A percentile compares a stretch with the other conserved stretches of the same genome.
These are phyloP conservation scores for Beroe forskalii DNA, from an alignment of 37 sponge, comb jelly and placozoan genomes.

Conservation along the genomic window DNA sequence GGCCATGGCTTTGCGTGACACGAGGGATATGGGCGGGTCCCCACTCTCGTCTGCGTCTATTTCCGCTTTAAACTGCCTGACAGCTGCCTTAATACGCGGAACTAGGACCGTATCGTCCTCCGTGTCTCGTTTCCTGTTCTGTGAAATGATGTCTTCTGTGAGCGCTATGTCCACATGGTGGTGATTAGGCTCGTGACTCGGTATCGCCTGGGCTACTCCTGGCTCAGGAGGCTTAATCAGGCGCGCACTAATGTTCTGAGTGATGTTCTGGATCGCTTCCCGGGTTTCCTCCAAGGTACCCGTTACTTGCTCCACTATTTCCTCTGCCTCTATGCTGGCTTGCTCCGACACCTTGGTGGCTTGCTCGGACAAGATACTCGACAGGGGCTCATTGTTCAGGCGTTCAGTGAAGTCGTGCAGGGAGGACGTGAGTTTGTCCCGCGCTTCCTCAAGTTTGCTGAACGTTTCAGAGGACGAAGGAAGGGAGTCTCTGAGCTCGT, in stretches of 20 bases:
- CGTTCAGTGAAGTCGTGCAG: slow-evolving; percentile 15
- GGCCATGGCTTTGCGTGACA: slow-evolving; percentile 27
- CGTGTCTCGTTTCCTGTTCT: not conserved
- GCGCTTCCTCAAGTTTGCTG: not conserved
- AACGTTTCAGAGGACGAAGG: slow-evolving; percentile 13
- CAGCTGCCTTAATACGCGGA: slow-evolving; percentile 43
- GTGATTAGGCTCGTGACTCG: slow-evolving; percentile 7
- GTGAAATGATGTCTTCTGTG: slow-evolving; percentile 46
- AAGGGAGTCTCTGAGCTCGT: slow-evolving; percentile 1
- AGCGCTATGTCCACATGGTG: slow-evolving; percentile 31
- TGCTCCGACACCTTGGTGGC: slow-evolving; percentile 49
- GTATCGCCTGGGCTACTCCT: not conserved
- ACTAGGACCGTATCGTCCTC: slow-evolving; percentile 34
- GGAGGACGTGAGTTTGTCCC: slow-evolving; percentile 10
- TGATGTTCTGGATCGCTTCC: not conserved
- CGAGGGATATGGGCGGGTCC: slow-evolving; percentile 49
- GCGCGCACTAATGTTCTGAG: not conserved
- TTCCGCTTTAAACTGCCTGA: slow-evolving; percentile 38
- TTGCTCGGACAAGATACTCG: not conserved
- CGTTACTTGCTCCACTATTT: not conserved
- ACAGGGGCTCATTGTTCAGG: slow-evolving; percentile 26
- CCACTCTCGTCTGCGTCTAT: slow-evolving; percentile 56
- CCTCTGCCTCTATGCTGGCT: slow-evolving; percentile 17
- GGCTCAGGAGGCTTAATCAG: slow-evolving; percentile 56
- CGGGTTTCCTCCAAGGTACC: slow-evolving; percentile 1